These are phyloP conservation scores for Mnemiopsis leidyi DNA, from an alignment of 37 sponge, comb jelly and placozoan species.

Conservation along the genomic window DNA sequence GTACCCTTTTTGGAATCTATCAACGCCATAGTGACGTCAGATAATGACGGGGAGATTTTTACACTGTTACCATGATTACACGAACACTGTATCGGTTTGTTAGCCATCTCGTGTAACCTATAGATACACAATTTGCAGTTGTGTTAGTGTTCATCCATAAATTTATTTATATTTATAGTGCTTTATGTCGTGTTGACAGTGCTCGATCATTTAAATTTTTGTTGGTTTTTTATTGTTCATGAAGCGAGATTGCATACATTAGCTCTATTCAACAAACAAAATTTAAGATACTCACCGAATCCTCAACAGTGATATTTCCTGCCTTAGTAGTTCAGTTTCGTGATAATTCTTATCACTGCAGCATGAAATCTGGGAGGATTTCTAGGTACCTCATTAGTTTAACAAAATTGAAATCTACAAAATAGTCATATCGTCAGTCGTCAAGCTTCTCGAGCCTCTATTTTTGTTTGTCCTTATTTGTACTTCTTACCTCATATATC, in stretches of 20 bases:
- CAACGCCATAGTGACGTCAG: neutral
- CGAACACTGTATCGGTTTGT: neutral
- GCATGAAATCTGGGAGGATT: slow-evolving; percentile 1
- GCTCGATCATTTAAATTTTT: too few relatives aligned
- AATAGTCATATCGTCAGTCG: neutral
- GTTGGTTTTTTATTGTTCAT: too few relatives aligned
- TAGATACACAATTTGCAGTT: too few relatives aligned
- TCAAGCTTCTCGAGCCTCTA: neutral
- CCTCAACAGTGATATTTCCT: neutral
- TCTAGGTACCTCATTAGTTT: neutral
- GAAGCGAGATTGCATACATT: too few relatives aligned
- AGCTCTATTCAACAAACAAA: too few relatives aligned
- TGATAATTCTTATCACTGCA: neutral
- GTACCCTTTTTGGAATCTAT: neutral
- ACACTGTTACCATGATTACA: neutral
- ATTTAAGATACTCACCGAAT: neutral
- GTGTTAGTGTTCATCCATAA: too few relatives aligned
- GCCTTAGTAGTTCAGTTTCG: neutral
- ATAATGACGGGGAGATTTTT: neutral
- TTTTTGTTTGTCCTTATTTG: neutral
- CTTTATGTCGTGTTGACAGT: neutral
- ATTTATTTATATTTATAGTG: neutral
- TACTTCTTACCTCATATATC: slow-evolving; percentile 2
- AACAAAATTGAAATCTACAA: neutral
- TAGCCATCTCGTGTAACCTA: neutral